These are phyloP conservation scores for Abramis brama DNA, from an alignment of 2,113 vertebrate species.

Conservation along the genomic window DNA sequence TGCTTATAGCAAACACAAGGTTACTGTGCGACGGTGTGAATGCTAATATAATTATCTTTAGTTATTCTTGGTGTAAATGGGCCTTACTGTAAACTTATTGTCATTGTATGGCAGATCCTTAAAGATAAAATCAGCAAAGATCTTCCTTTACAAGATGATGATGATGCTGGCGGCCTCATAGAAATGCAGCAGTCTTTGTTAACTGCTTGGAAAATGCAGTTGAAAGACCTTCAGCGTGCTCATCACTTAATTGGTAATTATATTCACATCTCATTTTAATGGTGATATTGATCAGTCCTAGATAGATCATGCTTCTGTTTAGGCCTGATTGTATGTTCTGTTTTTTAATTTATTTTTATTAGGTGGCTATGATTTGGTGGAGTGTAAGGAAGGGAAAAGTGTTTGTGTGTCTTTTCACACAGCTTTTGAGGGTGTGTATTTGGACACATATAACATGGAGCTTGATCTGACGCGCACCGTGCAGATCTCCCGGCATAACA, in stretches of 20 bases:
- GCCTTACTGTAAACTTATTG: neutral
- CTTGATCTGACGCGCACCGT: constrained; percentile 63
- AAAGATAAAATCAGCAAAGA: constrained; percentile 39
- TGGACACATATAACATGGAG: constrained; percentile 77
- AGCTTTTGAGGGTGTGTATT: constrained; percentile 66
- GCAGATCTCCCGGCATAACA: constrained; percentile 72
- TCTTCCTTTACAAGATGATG: constrained; percentile 44
- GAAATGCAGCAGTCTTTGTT: constrained; percentile 58
- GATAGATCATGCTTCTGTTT: neutral
- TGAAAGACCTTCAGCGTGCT: constrained; percentile 69
- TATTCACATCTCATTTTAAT: neutral
- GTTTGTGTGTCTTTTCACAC: constrained; percentile 71
- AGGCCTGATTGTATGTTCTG: neutral
- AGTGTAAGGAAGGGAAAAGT: constrained; percentile 65
- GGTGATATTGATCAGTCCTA: neutral
- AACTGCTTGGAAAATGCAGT: constrained; percentile 66
- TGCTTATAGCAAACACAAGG: too few species aligned
- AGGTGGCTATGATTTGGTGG: constrained; percentile 74
- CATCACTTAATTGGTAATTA: constrained; percentile 74
- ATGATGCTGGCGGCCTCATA: constrained; percentile 52
- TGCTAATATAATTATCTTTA: too few species aligned
- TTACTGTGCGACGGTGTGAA: too few species aligned
- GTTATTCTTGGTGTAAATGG: neutral
- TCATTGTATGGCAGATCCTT: constrained; percentile 44
- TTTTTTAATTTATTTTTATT: neutral